These are phyloP conservation scores for Seira sanloemensis DNA, from an alignment of 2,888 invertebrate genomes.

Conservation along the genomic window DNA sequence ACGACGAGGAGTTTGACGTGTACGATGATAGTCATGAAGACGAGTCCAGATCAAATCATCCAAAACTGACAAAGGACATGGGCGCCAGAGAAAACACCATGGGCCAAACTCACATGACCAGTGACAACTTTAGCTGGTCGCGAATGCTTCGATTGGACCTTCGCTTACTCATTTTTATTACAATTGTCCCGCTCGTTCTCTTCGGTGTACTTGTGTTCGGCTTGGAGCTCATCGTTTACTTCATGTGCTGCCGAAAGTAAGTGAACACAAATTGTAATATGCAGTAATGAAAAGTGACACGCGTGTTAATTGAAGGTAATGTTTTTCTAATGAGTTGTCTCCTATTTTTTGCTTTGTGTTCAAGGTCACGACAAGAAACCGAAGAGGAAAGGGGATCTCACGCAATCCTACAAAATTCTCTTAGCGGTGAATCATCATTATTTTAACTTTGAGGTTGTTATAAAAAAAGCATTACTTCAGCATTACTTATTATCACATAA, in stretches of 20 bases:
- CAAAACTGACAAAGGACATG: neutral
- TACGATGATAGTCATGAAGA: conserved; percentile 35
- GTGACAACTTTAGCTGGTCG: conserved; percentile 27
- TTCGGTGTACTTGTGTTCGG: conserved; percentile 60
- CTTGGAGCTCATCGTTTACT: conserved; percentile 60
- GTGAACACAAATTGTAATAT: conserved; percentile 8
- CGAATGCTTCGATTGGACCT: conserved; percentile 53
- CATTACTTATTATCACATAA: too few relatives aligned
- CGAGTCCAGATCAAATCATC: conserved; percentile 15
- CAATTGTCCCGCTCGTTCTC: conserved; percentile 59
- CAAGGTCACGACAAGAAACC: conserved; percentile 37
- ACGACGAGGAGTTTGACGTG: conserved; percentile 44
- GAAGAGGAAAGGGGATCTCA: conserved; percentile 47
- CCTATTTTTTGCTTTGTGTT: conserved; percentile 1
- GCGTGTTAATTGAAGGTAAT: neutral
- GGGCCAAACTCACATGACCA: neutral
- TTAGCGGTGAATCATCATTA: too few relatives aligned
- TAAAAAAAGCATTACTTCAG: too few relatives aligned
- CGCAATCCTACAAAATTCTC: conserved; percentile 63
- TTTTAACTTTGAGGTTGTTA: too few relatives aligned
- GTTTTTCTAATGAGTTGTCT: neutral
- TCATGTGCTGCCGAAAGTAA: conserved; percentile 59
- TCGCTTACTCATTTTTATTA: conserved; percentile 57
- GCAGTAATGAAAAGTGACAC: neutral
- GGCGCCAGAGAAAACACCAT: neutral